A percentile compares a stretch with the other conserved stretches of the same genome.
Evolutionary conservation across 1,140 invertebrate species (phyloP).

Genomic region (Drosophila saltans): DNA sequence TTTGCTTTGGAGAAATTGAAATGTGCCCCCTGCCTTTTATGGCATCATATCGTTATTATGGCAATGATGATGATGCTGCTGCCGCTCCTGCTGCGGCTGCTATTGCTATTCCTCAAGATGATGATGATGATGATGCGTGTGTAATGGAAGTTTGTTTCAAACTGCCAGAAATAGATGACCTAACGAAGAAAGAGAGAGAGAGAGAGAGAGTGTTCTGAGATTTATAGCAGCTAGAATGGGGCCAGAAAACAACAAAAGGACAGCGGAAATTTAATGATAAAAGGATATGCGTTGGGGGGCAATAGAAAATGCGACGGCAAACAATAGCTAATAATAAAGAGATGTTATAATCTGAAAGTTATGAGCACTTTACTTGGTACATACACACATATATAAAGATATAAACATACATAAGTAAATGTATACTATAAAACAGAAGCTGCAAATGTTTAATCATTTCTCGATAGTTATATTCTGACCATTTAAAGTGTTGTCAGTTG

Average conservation of each 20-base stretch:
- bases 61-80: conserved; percentile 15
- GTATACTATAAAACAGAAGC: not conserved
- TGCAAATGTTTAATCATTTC: conserved; percentile 1
- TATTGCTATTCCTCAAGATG: conserved; percentile 15
- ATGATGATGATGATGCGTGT: conserved; percentile 55
- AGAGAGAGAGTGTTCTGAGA: conserved; percentile 21
- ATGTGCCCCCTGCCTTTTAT: conserved; percentile 67
- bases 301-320: not conserved
- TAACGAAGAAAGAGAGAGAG: conserved; percentile 30
- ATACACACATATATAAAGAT: not conserved
- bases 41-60: conserved; percentile 58
- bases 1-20: conserved; percentile 60
- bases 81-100: conserved; percentile 8
- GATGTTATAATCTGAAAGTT: conserved; percentile 14
- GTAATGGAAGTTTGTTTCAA: conserved; percentile 38
- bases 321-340: conserved; percentile 5
- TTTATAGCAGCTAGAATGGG: conserved; percentile 48
- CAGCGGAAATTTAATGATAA: conserved; percentile 47
- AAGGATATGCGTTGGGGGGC: conserved; percentile 32
- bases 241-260: conserved; percentile 20
- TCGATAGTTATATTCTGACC: not conserved
- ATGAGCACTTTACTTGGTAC: not conserved
- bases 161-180: conserved; percentile 24
- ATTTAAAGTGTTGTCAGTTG: not conserved
- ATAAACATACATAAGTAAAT: not conserved